Evolutionary conservation across 2,888 invertebrate genomes (phyloP).

Genomic region (Cotesia congregata): DNA sequence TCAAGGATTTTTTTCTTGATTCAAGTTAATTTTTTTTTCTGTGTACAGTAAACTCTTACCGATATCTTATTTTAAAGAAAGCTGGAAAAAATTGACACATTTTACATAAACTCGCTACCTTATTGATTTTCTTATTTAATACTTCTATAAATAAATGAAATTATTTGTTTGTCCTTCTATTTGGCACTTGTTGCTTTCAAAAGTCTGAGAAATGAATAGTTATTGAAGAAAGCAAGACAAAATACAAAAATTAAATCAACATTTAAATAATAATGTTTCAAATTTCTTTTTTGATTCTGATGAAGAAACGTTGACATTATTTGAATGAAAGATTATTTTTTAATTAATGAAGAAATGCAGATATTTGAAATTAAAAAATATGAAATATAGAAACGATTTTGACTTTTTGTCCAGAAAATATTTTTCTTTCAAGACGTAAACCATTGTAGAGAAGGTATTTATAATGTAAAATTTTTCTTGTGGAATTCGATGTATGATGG

Average conservation of each 20-base stretch:
- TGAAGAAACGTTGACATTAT: too few species aligned
- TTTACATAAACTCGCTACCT: background rate
- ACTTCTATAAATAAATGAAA: constrained; percentile 20
- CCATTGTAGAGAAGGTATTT: background rate
- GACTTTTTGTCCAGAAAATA: too few species aligned
- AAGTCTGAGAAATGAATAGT: background rate
- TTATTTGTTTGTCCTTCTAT: constrained; percentile 22
- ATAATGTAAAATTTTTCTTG: background rate
- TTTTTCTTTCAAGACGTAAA: background rate
- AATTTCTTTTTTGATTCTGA: background rate
- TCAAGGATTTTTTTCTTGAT: too few species aligned
- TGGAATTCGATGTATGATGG: background rate
- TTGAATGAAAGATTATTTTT: too few species aligned
- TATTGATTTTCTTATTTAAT: constrained; percentile 9
- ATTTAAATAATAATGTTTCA: background rate
- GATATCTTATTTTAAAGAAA: too few species aligned
- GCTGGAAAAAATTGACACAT: background rate
- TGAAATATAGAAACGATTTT: too few species aligned
- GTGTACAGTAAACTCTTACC: too few species aligned
- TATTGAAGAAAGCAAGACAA: background rate
- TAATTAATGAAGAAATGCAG: too few species aligned
- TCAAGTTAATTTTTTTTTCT: too few species aligned
- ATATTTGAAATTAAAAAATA: too few species aligned
- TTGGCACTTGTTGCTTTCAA: constrained; percentile 25
- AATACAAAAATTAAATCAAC: background rate